Evolutionary conservation across 1,140 invertebrate species (phyloP).

Genomic region (Archivesica marissinica): DNA sequence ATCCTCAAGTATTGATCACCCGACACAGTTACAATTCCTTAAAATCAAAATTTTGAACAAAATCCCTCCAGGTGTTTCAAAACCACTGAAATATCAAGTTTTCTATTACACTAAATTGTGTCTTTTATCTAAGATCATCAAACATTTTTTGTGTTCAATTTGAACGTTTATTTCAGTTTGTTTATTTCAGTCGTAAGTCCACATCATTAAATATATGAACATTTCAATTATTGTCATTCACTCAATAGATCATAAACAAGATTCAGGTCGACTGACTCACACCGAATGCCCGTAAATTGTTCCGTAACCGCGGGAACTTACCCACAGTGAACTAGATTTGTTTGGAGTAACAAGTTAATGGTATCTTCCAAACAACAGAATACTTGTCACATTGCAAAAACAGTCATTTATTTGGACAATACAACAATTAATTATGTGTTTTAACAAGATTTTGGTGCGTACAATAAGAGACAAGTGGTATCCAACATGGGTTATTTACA

Average conservation of each 20-base stretch:
- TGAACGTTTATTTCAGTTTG: no score
- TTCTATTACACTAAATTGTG: neutral
- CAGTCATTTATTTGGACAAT: constrained; percentile 24
- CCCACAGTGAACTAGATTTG: neutral
- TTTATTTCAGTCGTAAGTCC: constrained; percentile 10
- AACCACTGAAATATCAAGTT: constrained; percentile 16
- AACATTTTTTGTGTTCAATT: neutral
- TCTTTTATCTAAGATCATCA: neutral
- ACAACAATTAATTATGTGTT: constrained; percentile 10
- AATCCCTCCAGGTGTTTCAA: constrained; percentile 2
- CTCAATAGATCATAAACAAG: constrained; percentile 8
- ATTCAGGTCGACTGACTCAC: constrained; percentile 2
- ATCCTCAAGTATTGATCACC: neutral
- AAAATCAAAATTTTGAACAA: neutral
- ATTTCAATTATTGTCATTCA: constrained; percentile 15
- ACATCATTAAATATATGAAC: neutral
- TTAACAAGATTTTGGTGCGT: constrained; percentile 24
- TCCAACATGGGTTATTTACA: neutral
- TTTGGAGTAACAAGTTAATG: neutral
- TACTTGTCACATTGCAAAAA: constrained; percentile 19
- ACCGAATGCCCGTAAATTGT: constrained; percentile 1
- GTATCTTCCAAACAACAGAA: neutral
- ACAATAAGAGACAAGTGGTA: neutral
- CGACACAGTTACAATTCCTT: neutral
- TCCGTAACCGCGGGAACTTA: constrained; percentile 11